A percentile compares a stretch with the other conserved stretches of the same genome.
Conservation (phyloP, 2,888 invertebrate species). For the Metalampra italica region DNA sequence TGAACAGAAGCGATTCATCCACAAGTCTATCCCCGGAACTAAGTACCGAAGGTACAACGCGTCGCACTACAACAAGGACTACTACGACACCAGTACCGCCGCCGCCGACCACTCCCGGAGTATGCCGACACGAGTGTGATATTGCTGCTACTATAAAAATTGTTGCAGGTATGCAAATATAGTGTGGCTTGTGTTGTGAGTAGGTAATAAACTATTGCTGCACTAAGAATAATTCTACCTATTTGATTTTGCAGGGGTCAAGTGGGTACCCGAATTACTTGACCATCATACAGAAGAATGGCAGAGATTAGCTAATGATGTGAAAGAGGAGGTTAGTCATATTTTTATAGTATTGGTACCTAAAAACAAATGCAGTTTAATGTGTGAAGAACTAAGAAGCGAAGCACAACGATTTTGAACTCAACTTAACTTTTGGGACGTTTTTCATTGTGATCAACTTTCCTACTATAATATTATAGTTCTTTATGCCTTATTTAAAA, state of each 20-base stretch:
- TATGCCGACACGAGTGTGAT: constrained; percentile 88
- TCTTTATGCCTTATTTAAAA: no score
- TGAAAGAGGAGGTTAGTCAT: constrained; percentile 85
- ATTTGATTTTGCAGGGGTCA: constrained; percentile 70
- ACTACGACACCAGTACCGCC: constrained; percentile 85
- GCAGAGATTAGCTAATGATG: constrained; percentile 88
- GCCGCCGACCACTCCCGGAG: constrained; percentile 87
- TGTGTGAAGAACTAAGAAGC: no score
- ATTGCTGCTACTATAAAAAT: constrained; percentile 92
- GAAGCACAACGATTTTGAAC: no score
- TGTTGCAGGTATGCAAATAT: constrained; percentile 78
- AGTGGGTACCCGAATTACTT: constrained; percentile 91
- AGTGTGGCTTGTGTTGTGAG: not conserved
- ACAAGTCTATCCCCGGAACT: constrained; percentile 70
- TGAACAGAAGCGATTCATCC: constrained; percentile 83
- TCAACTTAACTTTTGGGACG: no score
- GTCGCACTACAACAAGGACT: constrained; percentile 76
- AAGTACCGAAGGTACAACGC: constrained; percentile 69
- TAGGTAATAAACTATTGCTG: not conserved
- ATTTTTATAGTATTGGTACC: not conserved
- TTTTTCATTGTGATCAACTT: no score
- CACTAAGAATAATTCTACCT: not conserved
- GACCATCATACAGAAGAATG: constrained; percentile 93
- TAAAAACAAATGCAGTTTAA: no score
- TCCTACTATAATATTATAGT: no score